phyloP scores from a whole-genome alignment of 2,888 invertebrate genomes.

The Heliconius charithonia region DNA sequence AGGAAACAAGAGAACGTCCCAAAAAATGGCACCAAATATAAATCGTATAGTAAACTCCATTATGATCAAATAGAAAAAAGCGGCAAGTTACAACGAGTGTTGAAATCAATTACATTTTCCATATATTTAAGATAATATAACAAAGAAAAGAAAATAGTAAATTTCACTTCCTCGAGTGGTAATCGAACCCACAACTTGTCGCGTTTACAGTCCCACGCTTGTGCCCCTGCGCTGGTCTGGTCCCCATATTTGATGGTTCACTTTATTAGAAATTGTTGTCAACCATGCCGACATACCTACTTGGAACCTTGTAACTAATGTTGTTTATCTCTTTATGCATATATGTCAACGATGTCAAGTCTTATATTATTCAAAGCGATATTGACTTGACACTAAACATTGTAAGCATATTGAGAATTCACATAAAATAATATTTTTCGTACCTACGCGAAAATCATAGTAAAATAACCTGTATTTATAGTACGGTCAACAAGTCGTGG shows the following conservation, averaged over 20 bases:
- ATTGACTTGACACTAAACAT: neutral
- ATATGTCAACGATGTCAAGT: neutral
- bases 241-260: too few species aligned
- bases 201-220: too few species aligned
- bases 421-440: neutral
- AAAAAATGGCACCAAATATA: neutral
- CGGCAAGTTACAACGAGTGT: neutral
- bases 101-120: neutral
- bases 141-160: too few species aligned
- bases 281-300: too few species aligned
- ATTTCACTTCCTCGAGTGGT: too few species aligned
- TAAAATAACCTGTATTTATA: neutral
- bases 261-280: too few species aligned
- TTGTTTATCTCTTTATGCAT: neutral
- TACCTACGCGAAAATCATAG: neutral
- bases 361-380: neutral
- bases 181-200: too few species aligned
- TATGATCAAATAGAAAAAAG: neutral
- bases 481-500: too few species aligned
- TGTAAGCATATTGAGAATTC: neutral
- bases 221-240: too few species aligned
- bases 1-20: neutral
- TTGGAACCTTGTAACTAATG: too few species aligned
- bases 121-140: too few species aligned
- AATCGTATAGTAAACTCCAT: neutral